phyloP scores from a whole-genome alignment of 2,888 invertebrate species.

The Tortricodes alternella region DNA sequence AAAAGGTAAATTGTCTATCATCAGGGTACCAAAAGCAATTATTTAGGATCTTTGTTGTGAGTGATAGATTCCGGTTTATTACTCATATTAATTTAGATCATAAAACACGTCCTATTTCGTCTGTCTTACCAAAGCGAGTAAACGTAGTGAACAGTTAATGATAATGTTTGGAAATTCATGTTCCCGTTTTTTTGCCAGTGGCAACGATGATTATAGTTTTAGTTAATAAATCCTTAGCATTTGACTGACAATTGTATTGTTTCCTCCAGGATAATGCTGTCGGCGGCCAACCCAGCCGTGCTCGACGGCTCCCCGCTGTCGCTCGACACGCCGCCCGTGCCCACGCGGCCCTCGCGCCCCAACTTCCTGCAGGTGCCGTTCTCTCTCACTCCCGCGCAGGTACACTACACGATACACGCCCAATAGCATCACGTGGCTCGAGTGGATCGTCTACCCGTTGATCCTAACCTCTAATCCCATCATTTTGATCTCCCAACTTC shows the following conservation, averaged over 20 bases:
- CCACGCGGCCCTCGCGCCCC: slow-evolving; percentile 84
- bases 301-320: slow-evolving; percentile 52
- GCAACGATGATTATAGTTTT: too few species aligned
- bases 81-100: too few species aligned
- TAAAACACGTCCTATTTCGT: too few species aligned
- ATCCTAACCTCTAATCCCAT: too few species aligned
- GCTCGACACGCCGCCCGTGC: slow-evolving; percentile 68
- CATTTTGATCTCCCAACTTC: too few species aligned
- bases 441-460: too few species aligned
- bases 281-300: slow-evolving; percentile 74
- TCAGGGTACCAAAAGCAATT: not conserved
- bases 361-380: slow-evolving; percentile 87
- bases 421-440: not conserved
- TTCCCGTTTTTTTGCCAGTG: too few species aligned
- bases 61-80: not conserved
- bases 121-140: too few species aligned
- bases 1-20: slow-evolving; percentile 60
- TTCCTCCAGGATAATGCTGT: slow-evolving; percentile 79
- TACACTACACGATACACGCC: slow-evolving; percentile 39
- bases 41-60: not conserved
- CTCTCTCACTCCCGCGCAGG: slow-evolving; percentile 79
- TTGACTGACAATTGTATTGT: slow-evolving; percentile 10
- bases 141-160: too few species aligned
- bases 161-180: too few species aligned
- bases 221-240: too few species aligned